Evolutionary conservation across 2,797 vertebrate genomes (phyloP).

Genomic region (Smutsia temminckii): DNA sequence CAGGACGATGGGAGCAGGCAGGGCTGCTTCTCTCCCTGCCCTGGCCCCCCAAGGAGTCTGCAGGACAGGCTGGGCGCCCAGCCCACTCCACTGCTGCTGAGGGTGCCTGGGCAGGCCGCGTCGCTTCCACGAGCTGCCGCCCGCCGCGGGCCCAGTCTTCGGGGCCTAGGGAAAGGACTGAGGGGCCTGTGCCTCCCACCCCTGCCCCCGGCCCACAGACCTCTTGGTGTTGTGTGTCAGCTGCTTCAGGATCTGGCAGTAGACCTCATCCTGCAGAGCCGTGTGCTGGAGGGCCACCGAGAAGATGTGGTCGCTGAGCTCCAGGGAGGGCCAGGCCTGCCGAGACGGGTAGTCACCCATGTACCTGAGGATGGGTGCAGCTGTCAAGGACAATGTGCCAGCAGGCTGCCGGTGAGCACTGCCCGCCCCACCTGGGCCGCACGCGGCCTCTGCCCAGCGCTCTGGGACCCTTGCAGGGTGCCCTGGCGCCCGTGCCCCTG

Average conservation of each 20-base stretch:
- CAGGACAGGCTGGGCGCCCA: background rate
- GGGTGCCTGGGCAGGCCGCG: background rate
- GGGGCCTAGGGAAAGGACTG: background rate
- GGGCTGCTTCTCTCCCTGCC: background rate
- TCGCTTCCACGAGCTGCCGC: accelerated
- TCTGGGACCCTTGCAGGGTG: accelerated
- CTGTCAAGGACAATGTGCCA: constrained; percentile 85
- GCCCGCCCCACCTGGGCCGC: too few relatives aligned
- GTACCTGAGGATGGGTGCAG: constrained; percentile 94
- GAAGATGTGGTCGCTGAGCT: constrained; percentile 97
- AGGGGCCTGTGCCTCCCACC: accelerated
- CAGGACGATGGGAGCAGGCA: background rate
- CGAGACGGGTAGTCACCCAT: constrained; percentile 98
- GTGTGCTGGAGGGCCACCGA: constrained; percentile 88
- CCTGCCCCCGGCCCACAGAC: constrained; percentile 74
- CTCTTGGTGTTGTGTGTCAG: constrained; percentile 93
- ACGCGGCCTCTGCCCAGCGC: accelerated
- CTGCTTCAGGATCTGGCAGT: constrained; percentile 98
- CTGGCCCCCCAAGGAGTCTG: background rate
- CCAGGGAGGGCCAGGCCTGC: constrained; percentile 87
- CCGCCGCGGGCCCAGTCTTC: background rate
- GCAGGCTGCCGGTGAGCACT: accelerated
- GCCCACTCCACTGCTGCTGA: too few relatives aligned
- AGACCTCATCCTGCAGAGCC: constrained; percentile 92
- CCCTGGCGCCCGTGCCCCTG: background rate